Conservation (phyloP, 2,113 vertebrate species). For the Zootoca vivipara region DNA sequence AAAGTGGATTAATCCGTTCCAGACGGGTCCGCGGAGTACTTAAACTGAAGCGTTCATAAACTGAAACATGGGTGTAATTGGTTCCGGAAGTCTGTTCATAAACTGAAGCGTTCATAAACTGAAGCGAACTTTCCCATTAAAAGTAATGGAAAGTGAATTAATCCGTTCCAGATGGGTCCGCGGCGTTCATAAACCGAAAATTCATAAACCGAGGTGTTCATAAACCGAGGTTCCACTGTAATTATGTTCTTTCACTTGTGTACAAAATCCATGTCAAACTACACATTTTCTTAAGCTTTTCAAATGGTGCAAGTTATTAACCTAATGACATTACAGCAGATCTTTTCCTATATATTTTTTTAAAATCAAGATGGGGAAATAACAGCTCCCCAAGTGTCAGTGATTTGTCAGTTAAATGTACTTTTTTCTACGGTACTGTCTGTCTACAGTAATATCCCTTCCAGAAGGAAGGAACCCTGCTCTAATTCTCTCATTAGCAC, state of each 20-base stretch:
- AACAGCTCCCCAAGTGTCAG: not conserved
- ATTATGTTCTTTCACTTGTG: not conserved
- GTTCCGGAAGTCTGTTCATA: too few species aligned
- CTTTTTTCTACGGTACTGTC: not conserved
- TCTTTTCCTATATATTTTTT: not conserved
- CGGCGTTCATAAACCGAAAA: too few species aligned
- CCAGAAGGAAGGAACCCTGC: not conserved
- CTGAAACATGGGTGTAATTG: too few species aligned
- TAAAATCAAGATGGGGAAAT: not conserved
- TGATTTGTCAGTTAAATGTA: conserved; percentile 6
- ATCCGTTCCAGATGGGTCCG: too few species aligned
- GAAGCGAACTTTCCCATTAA: too few species aligned
- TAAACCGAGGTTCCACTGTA: too few species aligned
- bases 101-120: too few species aligned
- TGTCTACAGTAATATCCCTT: not conserved
- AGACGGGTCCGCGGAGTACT: too few species aligned
- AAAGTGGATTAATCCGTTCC: too few species aligned
- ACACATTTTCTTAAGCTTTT: not conserved
- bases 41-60: too few species aligned
- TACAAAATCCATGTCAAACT: not conserved
- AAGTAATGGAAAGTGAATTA: too few species aligned
- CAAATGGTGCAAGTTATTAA: not conserved
- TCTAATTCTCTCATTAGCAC: not conserved
- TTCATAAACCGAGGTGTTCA: too few species aligned
- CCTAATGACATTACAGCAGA: not conserved